A percentile compares a stretch with the other conserved stretches of the same genome.
Evolutionary conservation across 2,113 vertebrate species (phyloP).

Genomic region (Copsychus sechellarum): DNA sequence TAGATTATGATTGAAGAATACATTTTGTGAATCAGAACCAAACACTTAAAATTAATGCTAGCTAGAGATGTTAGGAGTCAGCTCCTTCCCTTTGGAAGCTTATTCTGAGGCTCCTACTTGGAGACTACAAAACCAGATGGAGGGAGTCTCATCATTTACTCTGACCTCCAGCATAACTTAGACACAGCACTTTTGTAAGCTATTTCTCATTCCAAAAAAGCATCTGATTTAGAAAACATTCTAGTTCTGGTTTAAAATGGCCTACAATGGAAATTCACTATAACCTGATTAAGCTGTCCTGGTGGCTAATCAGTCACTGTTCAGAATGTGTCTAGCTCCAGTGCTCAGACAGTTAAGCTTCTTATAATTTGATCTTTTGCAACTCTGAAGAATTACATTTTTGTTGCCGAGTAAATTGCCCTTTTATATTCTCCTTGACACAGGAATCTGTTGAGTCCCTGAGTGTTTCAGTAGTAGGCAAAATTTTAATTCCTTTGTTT

Average conservation of each 20-base stretch:
- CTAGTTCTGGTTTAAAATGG: neutral
- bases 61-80: neutral
- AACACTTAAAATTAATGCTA: neutral
- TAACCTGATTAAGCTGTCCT: neutral
- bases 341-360: slow-evolving; percentile 10
- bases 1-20: neutral
- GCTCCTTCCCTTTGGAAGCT: neutral
- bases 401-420: neutral
- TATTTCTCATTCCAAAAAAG: neutral
- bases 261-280: neutral
- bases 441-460: neutral
- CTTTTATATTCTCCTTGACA: neutral
- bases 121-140: neutral
- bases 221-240: neutral
- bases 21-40: neutral
- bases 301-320: neutral
- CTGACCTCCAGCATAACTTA: neutral
- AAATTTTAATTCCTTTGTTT: neutral
- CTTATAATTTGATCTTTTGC: slow-evolving; percentile 14
- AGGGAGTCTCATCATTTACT: neutral
- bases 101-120: neutral
- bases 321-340: neutral
- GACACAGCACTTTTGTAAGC: neutral
- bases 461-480: neutral
- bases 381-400: neutral